Conservation (phyloP, 2,113 vertebrate species). For the Okapia johnstoni region DNA sequence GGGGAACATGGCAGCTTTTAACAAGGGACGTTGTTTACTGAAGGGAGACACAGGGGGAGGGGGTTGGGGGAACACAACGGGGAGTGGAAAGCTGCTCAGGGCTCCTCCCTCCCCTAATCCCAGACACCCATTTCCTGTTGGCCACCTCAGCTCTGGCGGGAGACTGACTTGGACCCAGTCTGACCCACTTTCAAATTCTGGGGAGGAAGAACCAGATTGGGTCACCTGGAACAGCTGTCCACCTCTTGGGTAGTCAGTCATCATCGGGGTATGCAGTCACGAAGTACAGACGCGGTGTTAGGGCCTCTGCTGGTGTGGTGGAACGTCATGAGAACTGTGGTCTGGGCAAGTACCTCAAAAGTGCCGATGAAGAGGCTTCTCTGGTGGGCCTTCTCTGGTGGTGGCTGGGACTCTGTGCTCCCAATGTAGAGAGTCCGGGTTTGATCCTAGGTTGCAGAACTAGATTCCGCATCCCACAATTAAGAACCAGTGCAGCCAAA, state of each 20-base stretch:
- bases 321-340: neutral
- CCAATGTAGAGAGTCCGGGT: neutral
- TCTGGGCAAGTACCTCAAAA: neutral
- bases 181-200: neutral
- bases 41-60: too few relatives aligned
- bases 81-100: neutral
- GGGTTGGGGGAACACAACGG: rapidly evolving
- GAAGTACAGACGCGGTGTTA: rapidly evolving
- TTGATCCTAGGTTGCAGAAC: neutral
- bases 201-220: neutral
- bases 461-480: neutral
- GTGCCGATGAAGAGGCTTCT: too few relatives aligned
- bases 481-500: neutral
- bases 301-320: rapidly evolving
- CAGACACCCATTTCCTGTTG: neutral
- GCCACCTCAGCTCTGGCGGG: too few relatives aligned
- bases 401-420: neutral
- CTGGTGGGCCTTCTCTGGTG: neutral
- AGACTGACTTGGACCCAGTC: neutral
- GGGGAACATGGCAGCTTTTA: neutral
- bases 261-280: neutral
- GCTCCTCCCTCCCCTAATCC: neutral
- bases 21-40: too few relatives aligned
- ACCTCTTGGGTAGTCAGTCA: neutral
- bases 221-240: neutral